Evolutionary conservation across 2,888 invertebrate genomes (phyloP), one percentile per base, ranked within the genome.

Genomic region (Xanthorhoe designata): DNA sequence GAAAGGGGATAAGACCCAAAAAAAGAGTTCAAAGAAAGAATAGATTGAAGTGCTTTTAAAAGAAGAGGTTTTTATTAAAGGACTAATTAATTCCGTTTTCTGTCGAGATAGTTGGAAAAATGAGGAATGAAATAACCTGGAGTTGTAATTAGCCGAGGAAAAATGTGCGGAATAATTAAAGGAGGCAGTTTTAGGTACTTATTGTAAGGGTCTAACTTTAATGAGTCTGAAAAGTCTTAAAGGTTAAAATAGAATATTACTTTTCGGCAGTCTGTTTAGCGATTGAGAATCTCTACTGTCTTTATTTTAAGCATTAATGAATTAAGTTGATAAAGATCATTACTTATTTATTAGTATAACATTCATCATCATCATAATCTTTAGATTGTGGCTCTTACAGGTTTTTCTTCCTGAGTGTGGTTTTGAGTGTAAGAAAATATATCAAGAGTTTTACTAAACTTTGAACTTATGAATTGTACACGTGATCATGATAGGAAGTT

Each of bases 81-180:
- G 53, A 63, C 60, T 67, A 64, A 60, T 63, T 64, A 67, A 67
- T 63, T 60, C 56, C 52, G 55, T 66, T 61, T 64, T 49, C 24
- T 61, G 24, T 24, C 18, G 55, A 59, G 49, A 62, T 62, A 62
- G 62, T 67, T 56, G 59, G 29, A 18, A 47, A 50, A 53, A 60
- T 51, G 51, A 52, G 17, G 54, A 52, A 55, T 50, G 8, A 52
- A 50, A 56, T 15, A 19, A 19, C 49, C 32, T 52, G 13, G 38
- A 17, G 29, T 53, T 49, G 29, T 60, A 56, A 64, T 62, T 62
- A 58, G 29, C 61, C 6, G 18, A 51, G 53, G 50, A 29, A 49
- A 60, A 58, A 53, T 24, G 19, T 7, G 24, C 5, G 38, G 42
- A 42, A 24, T 42, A 42, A 60, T 60, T 57, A 55, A 17, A 38